phyloP scores from a whole-genome alignment of 2,113 vertebrate species.

The Ahaetulla prasina region DNA sequence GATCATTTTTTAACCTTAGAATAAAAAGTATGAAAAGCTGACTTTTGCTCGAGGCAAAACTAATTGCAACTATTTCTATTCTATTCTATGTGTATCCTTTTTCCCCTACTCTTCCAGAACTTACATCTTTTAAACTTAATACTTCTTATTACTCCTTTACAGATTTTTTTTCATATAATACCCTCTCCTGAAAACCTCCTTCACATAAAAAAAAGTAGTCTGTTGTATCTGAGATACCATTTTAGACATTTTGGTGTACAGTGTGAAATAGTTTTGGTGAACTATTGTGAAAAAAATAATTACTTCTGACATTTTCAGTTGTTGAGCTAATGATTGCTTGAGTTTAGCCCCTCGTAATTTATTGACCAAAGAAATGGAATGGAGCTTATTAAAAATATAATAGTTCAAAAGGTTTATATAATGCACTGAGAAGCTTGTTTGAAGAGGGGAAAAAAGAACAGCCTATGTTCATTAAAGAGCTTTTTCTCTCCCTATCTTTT shows the following conservation, averaged over 20 bases:
- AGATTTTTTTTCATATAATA: not conserved
- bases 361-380: not conserved
- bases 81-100: not conserved
- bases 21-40: not conserved
- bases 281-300: not conserved
- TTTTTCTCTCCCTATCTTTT: conserved; percentile 36
- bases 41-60: not conserved
- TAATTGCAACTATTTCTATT: not conserved
- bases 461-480: not conserved
- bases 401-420: not conserved
- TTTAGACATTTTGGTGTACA: not conserved
- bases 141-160: not conserved
- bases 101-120: not conserved
- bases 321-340: not conserved
- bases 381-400: conserved; percentile 14
- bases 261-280: not conserved
- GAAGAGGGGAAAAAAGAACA: not conserved
- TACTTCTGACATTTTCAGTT: not conserved
- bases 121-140: not conserved
- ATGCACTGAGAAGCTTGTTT: not conserved
- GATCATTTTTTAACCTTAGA: not conserved
- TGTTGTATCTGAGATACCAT: not conserved
- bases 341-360: not conserved
- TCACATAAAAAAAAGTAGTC: not conserved
- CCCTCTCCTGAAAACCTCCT: not conserved